A percentile compares a stretch with the other conserved stretches of the same genome.
phyloP scores from a whole-genome alignment of 2,113 vertebrate genomes.

The Lonchura striata region DNA sequence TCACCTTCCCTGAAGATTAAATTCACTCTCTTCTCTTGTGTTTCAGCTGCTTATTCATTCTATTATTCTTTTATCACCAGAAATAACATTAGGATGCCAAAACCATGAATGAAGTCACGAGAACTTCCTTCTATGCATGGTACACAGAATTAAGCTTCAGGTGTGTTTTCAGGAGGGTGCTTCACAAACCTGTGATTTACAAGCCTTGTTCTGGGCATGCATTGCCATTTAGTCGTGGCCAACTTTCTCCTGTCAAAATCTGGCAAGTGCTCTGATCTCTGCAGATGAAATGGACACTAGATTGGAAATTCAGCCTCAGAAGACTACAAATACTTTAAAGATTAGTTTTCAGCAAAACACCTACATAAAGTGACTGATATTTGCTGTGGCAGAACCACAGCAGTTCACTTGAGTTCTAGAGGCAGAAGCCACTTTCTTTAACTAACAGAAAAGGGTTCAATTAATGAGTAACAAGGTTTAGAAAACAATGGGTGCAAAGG shows the following conservation, averaged over 20 bases:
- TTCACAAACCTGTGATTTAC: neutral
- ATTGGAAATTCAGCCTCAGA: neutral
- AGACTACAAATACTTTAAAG: neutral
- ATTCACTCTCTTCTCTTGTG: neutral
- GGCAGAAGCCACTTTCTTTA: neutral
- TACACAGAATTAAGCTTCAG: neutral
- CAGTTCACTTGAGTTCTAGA: neutral
- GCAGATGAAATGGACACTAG: neutral
- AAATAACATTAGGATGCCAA: neutral
- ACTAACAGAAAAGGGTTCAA: neutral
- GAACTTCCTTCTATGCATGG: neutral
- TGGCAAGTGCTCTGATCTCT: neutral
- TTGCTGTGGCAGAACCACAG: neutral
- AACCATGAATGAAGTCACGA: slow-evolving; percentile 25
- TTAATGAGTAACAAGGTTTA: neutral
- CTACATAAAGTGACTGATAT: neutral
- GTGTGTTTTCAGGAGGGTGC: neutral
- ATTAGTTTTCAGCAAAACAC: neutral
- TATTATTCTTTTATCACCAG: slow-evolving; percentile 1
- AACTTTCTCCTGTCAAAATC: neutral
- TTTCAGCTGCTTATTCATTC: slow-evolving; percentile 23
- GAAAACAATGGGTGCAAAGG: neutral
- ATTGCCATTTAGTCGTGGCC: neutral
- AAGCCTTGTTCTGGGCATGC: neutral
- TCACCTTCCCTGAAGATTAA: neutral